Evolutionary conservation across 2,797 vertebrate genomes (phyloP), one percentile per base, ranked within the genome.

Genomic region (Limnodromus scolopaceus): DNA sequence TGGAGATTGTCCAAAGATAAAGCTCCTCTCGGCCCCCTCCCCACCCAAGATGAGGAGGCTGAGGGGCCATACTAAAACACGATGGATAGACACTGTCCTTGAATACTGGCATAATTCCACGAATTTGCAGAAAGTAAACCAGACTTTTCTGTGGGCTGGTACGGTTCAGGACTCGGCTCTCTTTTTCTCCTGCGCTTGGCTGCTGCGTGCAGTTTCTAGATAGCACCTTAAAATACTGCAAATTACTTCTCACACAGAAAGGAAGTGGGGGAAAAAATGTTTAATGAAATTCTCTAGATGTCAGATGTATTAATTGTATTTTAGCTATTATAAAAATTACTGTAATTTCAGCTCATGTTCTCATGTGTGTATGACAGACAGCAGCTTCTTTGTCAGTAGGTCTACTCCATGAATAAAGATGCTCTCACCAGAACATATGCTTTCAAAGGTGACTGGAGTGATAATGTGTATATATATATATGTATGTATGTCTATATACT

Each of bases 301-400:
- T 64, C 60, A 87, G 53, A 70, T 39, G 9, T 45, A 74, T 92
- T 95, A 95, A 96, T 76, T 87, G 64, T 46, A 51, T 82, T 95
- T 77, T 54, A 80, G 77, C 77, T 82, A 13, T 87, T 84, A 34
- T 6, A 80, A 71, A 76, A 80, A 70, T 49, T 49, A 30, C 80
- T 84, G 43, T n/a, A 38, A 76, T 94, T 95, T 89, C 5, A 3
- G 70, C 46, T 78, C 4, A 0, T 77, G 30, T 71, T 78, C 88
- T 88, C 9, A 0, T 30, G 38, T 28, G 46, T 46, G 24, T 43
- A 15, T n/a, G 54, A 69, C 72, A 84, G 60, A 70, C 2, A 0
- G 76, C 58, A 77, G 48, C 55, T 80, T 48, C 89, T 86, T 82
- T 89, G 61, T 87, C 70, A 54, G 87, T 11, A 46, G 63, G 11